Conservation (phyloP, 2,113 vertebrate genomes). For the Leucopsar rothschildi region DNA sequence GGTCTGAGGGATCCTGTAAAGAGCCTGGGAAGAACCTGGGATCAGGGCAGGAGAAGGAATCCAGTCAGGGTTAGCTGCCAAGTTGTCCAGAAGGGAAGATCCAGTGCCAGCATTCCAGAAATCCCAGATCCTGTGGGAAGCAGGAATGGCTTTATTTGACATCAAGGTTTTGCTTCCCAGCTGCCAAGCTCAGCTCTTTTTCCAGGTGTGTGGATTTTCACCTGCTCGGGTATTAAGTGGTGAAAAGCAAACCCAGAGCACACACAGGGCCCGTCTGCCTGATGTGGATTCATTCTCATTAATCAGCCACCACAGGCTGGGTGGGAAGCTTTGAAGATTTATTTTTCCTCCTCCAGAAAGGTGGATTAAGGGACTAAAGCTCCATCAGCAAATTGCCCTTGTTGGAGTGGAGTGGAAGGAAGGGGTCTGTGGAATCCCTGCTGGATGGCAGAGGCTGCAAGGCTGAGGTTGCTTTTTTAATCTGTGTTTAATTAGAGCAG, state of each 20-base stretch:
- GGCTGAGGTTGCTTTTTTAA: not conserved
- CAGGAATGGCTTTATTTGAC: not conserved
- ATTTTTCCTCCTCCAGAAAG: not conserved
- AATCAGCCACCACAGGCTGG: not conserved
- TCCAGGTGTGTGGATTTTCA: not conserved
- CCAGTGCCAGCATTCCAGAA: not conserved
- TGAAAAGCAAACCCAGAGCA: not conserved
- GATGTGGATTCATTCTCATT: not conserved
- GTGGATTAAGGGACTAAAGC: constrained; percentile 19
- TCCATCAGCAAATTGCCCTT: not conserved
- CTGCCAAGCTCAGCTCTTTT: not conserved
- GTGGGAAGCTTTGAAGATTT: not conserved
- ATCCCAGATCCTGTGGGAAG: fast-evolving
- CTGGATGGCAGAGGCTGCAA: not conserved
- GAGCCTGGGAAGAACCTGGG: not conserved
- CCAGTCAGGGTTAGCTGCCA: not conserved
- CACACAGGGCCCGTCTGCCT: not conserved
- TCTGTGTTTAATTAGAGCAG: not conserved
- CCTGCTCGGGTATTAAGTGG: not conserved
- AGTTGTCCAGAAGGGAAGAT: not conserved
- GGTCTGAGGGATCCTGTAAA: not conserved
- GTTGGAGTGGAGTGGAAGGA: not conserved
- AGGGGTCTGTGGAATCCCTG: not conserved
- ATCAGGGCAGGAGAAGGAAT: not conserved
- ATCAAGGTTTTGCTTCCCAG: not conserved